Evolutionary conservation across 1,140 invertebrate species (phyloP).

Genomic region (Heliothis virescens): DNA sequence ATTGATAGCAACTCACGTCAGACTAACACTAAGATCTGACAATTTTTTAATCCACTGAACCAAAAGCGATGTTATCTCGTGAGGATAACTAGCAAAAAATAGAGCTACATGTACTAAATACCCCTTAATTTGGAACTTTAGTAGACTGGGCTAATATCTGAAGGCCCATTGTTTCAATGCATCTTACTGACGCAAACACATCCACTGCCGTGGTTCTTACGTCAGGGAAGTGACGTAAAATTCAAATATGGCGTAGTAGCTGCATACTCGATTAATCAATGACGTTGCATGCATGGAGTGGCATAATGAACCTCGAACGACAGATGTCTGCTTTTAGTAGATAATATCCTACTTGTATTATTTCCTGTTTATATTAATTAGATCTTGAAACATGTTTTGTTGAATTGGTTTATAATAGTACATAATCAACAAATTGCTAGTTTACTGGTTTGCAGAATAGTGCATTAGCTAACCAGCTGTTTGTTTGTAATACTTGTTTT

Average conservation of each 20-base stretch:
- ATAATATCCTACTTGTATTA: too few species aligned
- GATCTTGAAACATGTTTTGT: background rate
- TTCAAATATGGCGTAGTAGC: background rate
- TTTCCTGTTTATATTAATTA: background rate
- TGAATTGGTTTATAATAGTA: slow-evolving; percentile 2
- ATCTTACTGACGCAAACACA: background rate
- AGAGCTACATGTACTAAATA: too few species aligned
- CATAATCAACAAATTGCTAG: slow-evolving; percentile 1
- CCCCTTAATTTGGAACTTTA: too few species aligned
- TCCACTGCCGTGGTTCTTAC: background rate
- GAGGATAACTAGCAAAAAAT: too few species aligned
- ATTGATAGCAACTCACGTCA: too few species aligned
- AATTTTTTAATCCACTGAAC: too few species aligned
- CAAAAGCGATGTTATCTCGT: too few species aligned
- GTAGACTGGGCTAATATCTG: too few species aligned
- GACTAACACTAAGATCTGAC: too few species aligned
- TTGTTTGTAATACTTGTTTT: background rate
- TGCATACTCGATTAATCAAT: background rate
- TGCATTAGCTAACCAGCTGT: background rate
- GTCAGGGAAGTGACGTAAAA: background rate
- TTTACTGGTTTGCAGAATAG: background rate
- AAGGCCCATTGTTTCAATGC: too few species aligned
- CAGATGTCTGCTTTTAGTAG: too few species aligned
- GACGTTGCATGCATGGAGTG: background rate
- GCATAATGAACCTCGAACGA: background rate